Conservation (phyloP, 2,797 vertebrate species). For the Hydrocynus forskahlii region DNA sequence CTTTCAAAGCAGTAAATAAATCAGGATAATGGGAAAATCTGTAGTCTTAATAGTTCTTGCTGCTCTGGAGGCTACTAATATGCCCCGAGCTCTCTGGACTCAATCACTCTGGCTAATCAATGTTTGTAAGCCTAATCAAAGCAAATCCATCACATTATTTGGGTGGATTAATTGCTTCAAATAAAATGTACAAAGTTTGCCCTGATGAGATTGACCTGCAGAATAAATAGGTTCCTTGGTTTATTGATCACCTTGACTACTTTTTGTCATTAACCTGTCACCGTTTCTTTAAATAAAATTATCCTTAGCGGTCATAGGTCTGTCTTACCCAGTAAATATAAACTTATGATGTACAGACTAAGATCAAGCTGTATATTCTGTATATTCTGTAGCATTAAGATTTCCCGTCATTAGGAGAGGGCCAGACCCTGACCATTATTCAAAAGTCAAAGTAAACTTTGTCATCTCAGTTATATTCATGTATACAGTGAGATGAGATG, state of each 20-base stretch:
- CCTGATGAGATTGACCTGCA: slow-evolving; percentile 48
- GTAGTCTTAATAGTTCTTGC: slow-evolving; percentile 59
- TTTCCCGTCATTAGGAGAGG: no score
- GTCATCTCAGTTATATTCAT: no score
- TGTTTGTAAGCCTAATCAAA: slow-evolving; percentile 53
- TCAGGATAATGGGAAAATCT: slow-evolving; percentile 65
- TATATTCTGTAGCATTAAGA: no score
- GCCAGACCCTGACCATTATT: no score
- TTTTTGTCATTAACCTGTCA: slow-evolving; percentile 12
- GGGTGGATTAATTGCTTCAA: slow-evolving; percentile 53
- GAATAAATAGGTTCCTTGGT: slow-evolving; percentile 39
- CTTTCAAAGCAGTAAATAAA: slow-evolving; percentile 60
- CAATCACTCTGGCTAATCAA: slow-evolving; percentile 58
- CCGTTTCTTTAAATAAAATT: slow-evolving; percentile 19
- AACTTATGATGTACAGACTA: no score
- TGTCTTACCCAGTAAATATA: neutral
- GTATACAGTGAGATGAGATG: no score
- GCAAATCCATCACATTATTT: slow-evolving; percentile 49
- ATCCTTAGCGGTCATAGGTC: neutral
- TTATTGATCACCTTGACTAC: slow-evolving; percentile 39
- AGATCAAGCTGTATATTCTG: no score
- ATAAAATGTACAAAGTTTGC: slow-evolving; percentile 49
- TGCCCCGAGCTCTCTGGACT: slow-evolving; percentile 57
- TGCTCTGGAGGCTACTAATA: slow-evolving; percentile 60
- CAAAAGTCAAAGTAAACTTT: no score